Base-by-base conservation (phyloP, 2,888 invertebrate genomes). In the Hyposoter dolosus region DNA sequence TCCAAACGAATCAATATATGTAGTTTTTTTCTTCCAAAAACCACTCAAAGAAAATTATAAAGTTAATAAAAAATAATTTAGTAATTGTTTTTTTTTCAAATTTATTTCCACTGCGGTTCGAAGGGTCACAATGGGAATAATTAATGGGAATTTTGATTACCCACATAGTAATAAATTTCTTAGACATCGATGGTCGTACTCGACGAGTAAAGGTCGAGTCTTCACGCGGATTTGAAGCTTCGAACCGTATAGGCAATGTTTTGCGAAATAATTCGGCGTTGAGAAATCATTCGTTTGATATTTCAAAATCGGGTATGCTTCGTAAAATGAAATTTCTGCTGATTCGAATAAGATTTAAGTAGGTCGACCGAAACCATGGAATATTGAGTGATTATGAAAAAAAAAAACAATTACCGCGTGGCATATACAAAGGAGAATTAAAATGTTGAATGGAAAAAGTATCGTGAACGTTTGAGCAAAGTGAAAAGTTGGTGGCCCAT, bases 341-440 rank as follows among this genome's bases (percentile, higher is more conserved):
- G 69, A 71, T 45, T 50, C 32, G 28, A 50, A 71, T 71, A 19
- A 71, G 9, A 71, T 71, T n/a, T n/a, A 71, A 71, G n/a, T 71
- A n/a, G 50, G 50, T 35, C 50, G 10, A 35, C 28, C 23, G 50
- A 71, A 71, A 50, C 17, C 35, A 53, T 50, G 28, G 23, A 28
- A 71, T 12, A 19, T 71, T 71, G 32, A 32, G 32, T 19, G 35
- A 71, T 71, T 32, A 53, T 15, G 1, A 1, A 28, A 47, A 28
- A 28, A 1, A 32, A 50, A 35, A 4, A 6, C 32, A 35, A 35
- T 71, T 35, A 71, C 50, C 50, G n/a, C 50, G 47, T 43, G 50
- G 17, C 50, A n/a, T 53, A 10, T 50, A 9, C 50, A 17, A 53
- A 9, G n/a, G 19, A 71, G 32, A 32, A 50, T 60, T 28, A 5